Base-by-base conservation (phyloP, 2,797 vertebrate genomes). In the Rhinatrema bivittatum region DNA sequence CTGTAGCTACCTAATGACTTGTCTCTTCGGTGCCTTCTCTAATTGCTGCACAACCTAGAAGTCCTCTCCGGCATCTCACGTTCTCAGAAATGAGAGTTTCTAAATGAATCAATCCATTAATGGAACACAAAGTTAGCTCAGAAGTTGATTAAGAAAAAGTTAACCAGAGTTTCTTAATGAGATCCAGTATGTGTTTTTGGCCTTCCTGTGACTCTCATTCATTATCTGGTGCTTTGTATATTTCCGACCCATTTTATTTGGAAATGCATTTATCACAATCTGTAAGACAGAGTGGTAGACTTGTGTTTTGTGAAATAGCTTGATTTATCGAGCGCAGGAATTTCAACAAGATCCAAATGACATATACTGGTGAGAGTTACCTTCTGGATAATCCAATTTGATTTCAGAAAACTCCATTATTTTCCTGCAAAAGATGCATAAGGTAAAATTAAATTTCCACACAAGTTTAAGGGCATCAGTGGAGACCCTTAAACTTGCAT, bases 261-360 rank as follows among this genome's bases (percentile, higher is more conserved):
- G 36, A 50, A 62, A 60, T 46, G 36, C 60, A 62, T 68, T 57
- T 39, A 13, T 64, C 59, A 62, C 48, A 49, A 55, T 75, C 81
- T 53, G 27, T 54, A 64, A 72, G 58, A 44, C 42, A 51, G 16
- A 12, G 32, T 33, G 31, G 5, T 46, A 57, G 54, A 42, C 53
- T 32, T 30, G 41, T 43, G 29, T 40, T 38, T 38, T 59, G 62
- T 50, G 52, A 68, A 68, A 69, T 32, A 54, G 40, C 25, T 11
- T 69, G 65, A 73, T 78, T 72, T 72, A 68, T 72, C 71, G 66
- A 64, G 53, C 38, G 44, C 49, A 55, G 41, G 44, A 44, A 69
- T 70, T 56, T 71, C 57, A 49, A 58, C 28, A 48, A 67, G 48
- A 42, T 36, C 27, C 54, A 42, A 58, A 37, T 37, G 28, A 36